Percentiles rank a stretch among this genome's conserved stretches.
phyloP scores from a whole-genome alignment of 2,888 invertebrate genomes.

The Netelia fuscicornis region DNA sequence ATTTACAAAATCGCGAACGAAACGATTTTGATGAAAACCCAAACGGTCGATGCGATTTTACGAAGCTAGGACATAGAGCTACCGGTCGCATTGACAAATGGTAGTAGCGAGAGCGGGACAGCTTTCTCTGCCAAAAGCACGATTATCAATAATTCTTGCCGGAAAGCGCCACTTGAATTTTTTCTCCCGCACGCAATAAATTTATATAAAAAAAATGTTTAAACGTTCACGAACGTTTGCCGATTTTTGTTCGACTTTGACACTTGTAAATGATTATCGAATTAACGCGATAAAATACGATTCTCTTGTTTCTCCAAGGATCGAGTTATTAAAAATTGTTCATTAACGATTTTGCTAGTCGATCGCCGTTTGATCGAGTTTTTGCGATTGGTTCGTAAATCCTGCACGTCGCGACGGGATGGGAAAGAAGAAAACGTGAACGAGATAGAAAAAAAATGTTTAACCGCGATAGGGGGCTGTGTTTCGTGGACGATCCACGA shows the following conservation, averaged over 20 bases:
- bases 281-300: neutral
- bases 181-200: neutral
- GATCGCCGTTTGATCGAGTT: neutral
- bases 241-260: neutral
- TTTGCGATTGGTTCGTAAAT: neutral
- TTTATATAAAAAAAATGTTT: too few relatives aligned
- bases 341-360: neutral
- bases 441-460: neutral
- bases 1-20: neutral
- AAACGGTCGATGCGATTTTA: neutral
- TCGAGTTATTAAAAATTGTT: neutral
- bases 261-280: neutral
- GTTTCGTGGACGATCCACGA: slow-evolving; percentile 78
- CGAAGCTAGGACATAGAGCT: neutral
- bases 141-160: too few relatives aligned
- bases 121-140: neutral
- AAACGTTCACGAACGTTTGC: too few relatives aligned
- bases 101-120: neutral
- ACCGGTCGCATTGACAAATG: neutral
- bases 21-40: neutral
- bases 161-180: neutral
- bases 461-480: slow-evolving; percentile 67
- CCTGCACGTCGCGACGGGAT: neutral
- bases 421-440: too few relatives aligned
- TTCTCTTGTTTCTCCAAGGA: too few relatives aligned